Conservation (phyloP, 1,140 invertebrate species). For the Cryptotermes secundus region DNA sequence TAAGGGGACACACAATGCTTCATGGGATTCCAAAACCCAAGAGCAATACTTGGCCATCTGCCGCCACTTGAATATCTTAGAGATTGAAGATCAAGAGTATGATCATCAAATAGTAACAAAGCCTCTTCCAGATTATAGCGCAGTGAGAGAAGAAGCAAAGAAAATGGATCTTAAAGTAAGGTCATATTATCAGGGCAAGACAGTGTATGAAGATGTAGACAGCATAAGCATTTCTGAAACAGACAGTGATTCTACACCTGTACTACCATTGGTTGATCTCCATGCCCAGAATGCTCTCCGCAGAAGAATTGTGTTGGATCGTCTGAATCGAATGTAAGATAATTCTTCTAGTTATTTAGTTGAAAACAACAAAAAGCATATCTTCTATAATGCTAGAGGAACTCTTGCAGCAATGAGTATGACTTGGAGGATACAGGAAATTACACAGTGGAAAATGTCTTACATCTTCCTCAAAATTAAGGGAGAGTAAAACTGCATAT, state of each 20-base stretch:
- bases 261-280: slow-evolving; percentile 56
- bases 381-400: no score
- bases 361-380: no score
- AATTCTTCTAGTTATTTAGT: background rate
- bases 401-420: no score
- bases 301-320: slow-evolving; percentile 55
- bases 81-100: slow-evolving; percentile 52
- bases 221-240: slow-evolving; percentile 37
- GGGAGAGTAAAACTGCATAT: no score
- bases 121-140: slow-evolving; percentile 57
- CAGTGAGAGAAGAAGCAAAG: slow-evolving; percentile 57
- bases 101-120: slow-evolving; percentile 46
- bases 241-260: slow-evolving; percentile 41
- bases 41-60: slow-evolving; percentile 56
- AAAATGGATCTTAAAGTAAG: slow-evolving; percentile 57
- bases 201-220: slow-evolving; percentile 39
- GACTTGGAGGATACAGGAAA: no score
- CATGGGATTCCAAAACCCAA: slow-evolving; percentile 27
- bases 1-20: slow-evolving; percentile 45
- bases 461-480: no score
- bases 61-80: slow-evolving; percentile 54
- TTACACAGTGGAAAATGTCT: no score
- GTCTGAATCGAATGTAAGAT: slow-evolving; percentile 52
- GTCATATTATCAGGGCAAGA: slow-evolving; percentile 51
- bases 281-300: slow-evolving; percentile 57